Evolutionary conservation across 2,797 vertebrate species (phyloP), one percentile per base, ranked within the genome.

Genomic region (Lepus townsendii): DNA sequence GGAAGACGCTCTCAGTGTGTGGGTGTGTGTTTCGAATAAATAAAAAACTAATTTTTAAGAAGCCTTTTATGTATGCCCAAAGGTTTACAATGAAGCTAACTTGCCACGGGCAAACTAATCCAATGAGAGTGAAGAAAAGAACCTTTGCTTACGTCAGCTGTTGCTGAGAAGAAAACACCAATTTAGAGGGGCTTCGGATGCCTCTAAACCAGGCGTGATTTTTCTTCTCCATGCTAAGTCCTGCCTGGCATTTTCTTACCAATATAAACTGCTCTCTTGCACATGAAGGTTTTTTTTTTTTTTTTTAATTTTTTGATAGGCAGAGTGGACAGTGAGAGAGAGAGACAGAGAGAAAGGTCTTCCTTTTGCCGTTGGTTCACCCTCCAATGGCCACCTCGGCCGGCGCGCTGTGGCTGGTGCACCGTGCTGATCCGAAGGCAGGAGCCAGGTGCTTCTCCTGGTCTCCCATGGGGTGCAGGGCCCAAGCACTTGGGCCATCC

Each of bases 211-310:
- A 72, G 32, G 50, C 42, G 30, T 12, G 22, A 12, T 35, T 78
- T 88, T 52, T 66, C 87, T 83, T 90, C 83, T 62, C 57, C 50
- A 80, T 52, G 24, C 26, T 62, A n/a, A 84, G 27, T 50, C 77
- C 88, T 52, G 38, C 4, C 50, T 88, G 87, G 76, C 83, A 90
- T 83, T 73, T 92, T 85, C 85, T 92, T 47, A 76, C 35, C 42
- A 65, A 75, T 5, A 73, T 3, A 78, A 83, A 76, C 32, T 7
- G 50, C 7, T 63, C 47, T 84, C 26, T 83, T 52, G 26, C 63
- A 76, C 1, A 2, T 68, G 54, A 57, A 63, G 5, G 2, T 80
- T 72, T 91, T 83, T 35, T 35, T 1, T 35, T 35, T 35, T 35
- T 35, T 35, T 35, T 35, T 35, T 35, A 35, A 35, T 35, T 35